Evolutionary conservation across 92 coral and sea anemone species (phyloP), one percentile per base, ranked within the genome.

Genomic region (Meandrina meandrites): DNA sequence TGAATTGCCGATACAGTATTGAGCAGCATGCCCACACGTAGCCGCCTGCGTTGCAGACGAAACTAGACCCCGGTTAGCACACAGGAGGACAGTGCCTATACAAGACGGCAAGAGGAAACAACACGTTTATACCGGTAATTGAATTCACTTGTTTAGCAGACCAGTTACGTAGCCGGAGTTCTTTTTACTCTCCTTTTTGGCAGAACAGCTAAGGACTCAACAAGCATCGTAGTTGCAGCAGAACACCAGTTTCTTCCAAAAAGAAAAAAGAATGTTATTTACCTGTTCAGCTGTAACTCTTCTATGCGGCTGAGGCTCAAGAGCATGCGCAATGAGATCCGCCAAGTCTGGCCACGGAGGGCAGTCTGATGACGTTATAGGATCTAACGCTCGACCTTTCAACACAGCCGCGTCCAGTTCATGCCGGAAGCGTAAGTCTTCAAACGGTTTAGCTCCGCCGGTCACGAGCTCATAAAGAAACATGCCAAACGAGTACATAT

Each of bases 261-360:
- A n/a, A n/a, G n/a, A n/a, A n/a, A n/a, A 48, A 48, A 48, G 12
- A 48, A 7, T 81, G 6, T 57, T 18, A 2, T 42, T 78, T 62
- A 97, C 99, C 99, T 97, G 95, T 36, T 93, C 95, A 75, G 99
- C 98, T 8, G 99, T 92, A 7, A 94, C 96, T 84, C 99, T 85
- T 78, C 79, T 86, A 37, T 93, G 95, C 9, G 97, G 95, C 35
- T 90, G 91, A 30, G 94, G 88, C 57, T 92, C 96, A 79, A 97
- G 87, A 64, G 94, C 80, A 62, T 97, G 96, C 31, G 92, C 98
- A 86, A 97, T 91, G 51, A 97, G 86, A 69, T 97, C 98, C 22
- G 92, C 90, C 40, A 97, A 81, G 86, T 97, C 99, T 10, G 99
- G 99, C 99, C 99, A 97, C 42, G 99, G 99, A 79, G 97, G 89